These are phyloP conservation scores for Parazoanthus swiftii DNA, from an alignment of 92 coral and sea anemone species.

Conservation along the genomic window DNA sequence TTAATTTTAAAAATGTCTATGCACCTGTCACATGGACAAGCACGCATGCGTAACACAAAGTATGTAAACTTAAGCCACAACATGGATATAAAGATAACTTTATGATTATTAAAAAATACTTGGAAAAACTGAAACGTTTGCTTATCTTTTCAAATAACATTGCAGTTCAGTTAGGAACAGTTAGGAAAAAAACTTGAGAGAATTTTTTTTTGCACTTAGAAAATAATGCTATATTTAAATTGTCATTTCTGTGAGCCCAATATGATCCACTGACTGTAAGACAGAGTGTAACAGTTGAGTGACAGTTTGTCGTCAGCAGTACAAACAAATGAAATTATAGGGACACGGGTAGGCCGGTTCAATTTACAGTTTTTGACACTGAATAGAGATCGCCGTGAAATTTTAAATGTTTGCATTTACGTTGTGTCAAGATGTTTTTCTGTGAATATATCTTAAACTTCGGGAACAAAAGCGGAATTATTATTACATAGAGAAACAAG, in stretches of 20 bases:
- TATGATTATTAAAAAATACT: neutral
- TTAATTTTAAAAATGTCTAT: neutral
- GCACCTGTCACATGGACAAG: conserved; percentile 27
- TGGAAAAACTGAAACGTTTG: neutral
- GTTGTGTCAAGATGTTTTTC: neutral
- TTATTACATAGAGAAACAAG: neutral
- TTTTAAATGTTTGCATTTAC: neutral
- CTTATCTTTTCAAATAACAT: conserved; percentile 2
- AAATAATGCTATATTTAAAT: neutral
- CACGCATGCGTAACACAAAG: conserved; percentile 26
- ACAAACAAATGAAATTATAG: neutral
- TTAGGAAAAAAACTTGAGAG: neutral
- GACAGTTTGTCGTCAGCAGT: neutral
- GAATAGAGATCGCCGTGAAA: neutral
- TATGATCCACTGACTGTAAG: neutral
- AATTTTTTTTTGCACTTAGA: neutral
- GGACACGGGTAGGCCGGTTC: neutral
- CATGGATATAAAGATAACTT: neutral
- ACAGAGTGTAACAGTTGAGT: neutral
- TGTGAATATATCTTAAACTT: neutral
- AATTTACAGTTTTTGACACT: conserved; percentile 3
- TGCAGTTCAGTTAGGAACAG: neutral
- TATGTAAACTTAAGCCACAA: neutral
- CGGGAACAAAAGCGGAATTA: too few species aligned
- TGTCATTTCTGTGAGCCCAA: neutral